These are phyloP conservation scores for Diprion similis DNA, from an alignment of 1,140 invertebrate species.

Conservation along the genomic window DNA sequence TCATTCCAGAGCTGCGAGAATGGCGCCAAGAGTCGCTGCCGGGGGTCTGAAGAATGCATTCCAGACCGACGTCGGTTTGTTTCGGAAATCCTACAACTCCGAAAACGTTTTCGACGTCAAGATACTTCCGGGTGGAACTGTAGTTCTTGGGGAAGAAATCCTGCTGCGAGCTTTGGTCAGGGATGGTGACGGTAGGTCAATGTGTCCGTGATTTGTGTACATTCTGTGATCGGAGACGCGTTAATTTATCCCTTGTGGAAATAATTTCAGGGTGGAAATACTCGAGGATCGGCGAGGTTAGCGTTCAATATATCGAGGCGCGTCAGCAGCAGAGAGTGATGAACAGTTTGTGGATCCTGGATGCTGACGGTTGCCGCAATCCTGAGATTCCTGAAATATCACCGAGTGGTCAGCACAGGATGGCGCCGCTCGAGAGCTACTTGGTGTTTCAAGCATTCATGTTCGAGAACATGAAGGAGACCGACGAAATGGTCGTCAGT, in stretches of 20 bases:
- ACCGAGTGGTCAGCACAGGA: constrained; percentile 61
- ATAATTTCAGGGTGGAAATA: constrained; percentile 66
- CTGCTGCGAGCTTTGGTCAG: constrained; percentile 67
- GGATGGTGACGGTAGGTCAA: constrained; percentile 66
- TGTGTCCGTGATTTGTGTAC: background rate
- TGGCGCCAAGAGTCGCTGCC: constrained; percentile 57
- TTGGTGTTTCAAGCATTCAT: constrained; percentile 71
- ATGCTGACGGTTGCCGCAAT: constrained; percentile 67
- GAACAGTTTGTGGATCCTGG: constrained; percentile 61
- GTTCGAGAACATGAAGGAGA: constrained; percentile 72
- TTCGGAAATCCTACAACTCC: constrained; percentile 59
- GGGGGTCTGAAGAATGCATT: constrained; percentile 67
- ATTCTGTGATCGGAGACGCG: background rate
- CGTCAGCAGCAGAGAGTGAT: constrained; percentile 41
- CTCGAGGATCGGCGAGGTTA: constrained; percentile 67
- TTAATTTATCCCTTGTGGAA: background rate
- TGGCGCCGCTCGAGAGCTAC: constrained; percentile 56
- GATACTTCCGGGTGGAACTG: constrained; percentile 64
- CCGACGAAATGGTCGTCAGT: constrained; percentile 68
- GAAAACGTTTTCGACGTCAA: constrained; percentile 62
- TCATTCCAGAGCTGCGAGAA: constrained; percentile 51
- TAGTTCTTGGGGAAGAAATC: constrained; percentile 72
- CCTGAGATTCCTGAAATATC: constrained; percentile 64
- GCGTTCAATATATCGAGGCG: constrained; percentile 57
- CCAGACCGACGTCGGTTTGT: constrained; percentile 66